Conservation (phyloP, 2,888 invertebrate species). For the Mayetiola destructor region DNA sequence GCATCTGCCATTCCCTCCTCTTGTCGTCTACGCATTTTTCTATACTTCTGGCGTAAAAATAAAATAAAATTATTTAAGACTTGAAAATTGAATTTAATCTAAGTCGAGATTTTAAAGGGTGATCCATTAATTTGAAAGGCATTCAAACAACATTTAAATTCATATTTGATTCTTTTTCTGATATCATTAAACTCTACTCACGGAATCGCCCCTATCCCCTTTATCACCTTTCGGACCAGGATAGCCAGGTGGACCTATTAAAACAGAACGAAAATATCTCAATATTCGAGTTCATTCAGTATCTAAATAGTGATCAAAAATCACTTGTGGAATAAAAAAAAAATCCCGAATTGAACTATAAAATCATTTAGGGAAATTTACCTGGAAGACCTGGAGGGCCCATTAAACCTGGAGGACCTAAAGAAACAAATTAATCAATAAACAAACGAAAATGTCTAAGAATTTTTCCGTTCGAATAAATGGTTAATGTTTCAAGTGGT, state of each 20-base stretch:
- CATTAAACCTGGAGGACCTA: conserved; percentile 20
- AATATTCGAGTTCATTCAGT: neutral
- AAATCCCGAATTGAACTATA: neutral
- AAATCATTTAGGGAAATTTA: neutral
- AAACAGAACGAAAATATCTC: neutral
- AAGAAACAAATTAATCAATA: too few species aligned
- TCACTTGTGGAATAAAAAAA: neutral
- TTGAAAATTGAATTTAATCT: neutral
- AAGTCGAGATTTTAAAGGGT: conserved; percentile 11
- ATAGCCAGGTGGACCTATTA: conserved; percentile 66
- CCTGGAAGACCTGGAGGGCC: conserved; percentile 38
- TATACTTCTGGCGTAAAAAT: conserved; percentile 29
- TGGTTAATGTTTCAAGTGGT: too few species aligned
- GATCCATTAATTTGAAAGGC: neutral
- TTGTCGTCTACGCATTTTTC: conserved; percentile 36
- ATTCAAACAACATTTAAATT: conserved; percentile 15
- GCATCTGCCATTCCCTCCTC: conserved; percentile 36
- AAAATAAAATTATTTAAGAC: neutral
- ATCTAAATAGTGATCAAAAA: conserved; percentile 14
- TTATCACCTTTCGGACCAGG: conserved; percentile 82
- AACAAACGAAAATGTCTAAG: too few species aligned
- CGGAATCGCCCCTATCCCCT: conserved; percentile 86
- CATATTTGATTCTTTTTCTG: neutral
- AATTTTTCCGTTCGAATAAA: too few species aligned
- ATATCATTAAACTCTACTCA: conserved; percentile 38